Percentiles rank a stretch among this genome's conserved stretches.
These are phyloP conservation scores for Aphis gossypii DNA, from an alignment of 1,140 invertebrate genomes.

Conservation along the genomic window DNA sequence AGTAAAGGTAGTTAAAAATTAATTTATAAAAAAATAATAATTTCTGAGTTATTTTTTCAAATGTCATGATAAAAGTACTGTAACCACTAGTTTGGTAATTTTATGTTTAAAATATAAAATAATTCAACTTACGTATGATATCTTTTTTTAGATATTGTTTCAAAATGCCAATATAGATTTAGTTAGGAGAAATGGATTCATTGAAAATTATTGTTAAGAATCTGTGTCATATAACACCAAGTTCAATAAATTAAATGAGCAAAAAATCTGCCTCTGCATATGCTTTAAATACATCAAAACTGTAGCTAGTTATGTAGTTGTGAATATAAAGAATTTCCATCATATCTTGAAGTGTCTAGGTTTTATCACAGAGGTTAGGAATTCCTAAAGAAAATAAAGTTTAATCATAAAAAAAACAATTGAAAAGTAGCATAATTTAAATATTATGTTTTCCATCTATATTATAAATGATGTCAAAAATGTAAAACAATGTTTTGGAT, in stretches of 20 bases:
- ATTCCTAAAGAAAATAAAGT: neutral
- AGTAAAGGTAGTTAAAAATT: too few relatives aligned
- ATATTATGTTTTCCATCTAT: neutral
- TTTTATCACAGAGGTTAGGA: neutral
- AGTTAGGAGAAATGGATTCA: neutral
- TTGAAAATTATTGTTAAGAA: rapidly evolving
- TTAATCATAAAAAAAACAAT: neutral
- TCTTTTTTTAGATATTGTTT: neutral
- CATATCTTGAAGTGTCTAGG: neutral
- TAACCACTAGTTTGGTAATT: too few relatives aligned
- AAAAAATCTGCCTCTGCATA: neutral
- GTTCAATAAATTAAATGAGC: neutral
- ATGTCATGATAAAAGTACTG: too few relatives aligned
- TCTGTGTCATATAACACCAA: neutral
- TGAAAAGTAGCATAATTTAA: neutral
- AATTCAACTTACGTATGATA: neutral
- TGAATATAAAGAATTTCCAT: neutral
- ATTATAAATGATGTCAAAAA: neutral
- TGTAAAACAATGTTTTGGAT: neutral
- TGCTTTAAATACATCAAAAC: neutral
- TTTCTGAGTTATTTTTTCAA: too few relatives aligned
- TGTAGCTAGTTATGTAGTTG: neutral
- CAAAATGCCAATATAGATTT: neutral
- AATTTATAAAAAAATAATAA: too few relatives aligned
- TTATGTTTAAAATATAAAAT: neutral